phyloP scores from a whole-genome alignment of 2,797 vertebrate species.

The Epinephelus coioides region DNA sequence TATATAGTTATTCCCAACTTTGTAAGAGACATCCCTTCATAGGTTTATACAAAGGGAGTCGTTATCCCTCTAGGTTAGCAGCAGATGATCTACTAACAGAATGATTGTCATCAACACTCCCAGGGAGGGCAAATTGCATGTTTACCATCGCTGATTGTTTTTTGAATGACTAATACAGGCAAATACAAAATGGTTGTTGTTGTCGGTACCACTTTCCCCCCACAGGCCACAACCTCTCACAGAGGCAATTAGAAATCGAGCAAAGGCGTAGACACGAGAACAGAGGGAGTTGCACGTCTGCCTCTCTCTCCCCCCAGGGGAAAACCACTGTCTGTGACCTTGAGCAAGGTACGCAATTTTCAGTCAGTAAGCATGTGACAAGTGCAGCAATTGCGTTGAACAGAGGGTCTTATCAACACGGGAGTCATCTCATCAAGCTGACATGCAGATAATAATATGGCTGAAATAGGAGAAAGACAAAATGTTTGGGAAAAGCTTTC shows the following conservation, averaged over 20 bases:
- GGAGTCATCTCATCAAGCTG: slow-evolving; percentile 72
- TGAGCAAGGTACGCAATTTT: slow-evolving; percentile 68
- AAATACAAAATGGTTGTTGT: slow-evolving; percentile 61
- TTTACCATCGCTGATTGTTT: slow-evolving; percentile 73
- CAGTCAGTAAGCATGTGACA: slow-evolving; percentile 60
- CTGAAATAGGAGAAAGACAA: slow-evolving; percentile 65
- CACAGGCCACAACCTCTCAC: slow-evolving; percentile 60
- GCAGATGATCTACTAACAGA: slow-evolving; percentile 65
- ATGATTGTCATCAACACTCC: slow-evolving; percentile 69
- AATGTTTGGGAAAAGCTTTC: slow-evolving; percentile 51
- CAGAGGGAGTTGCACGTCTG: slow-evolving; percentile 52
- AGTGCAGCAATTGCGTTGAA: slow-evolving; percentile 55
- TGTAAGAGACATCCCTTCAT: slow-evolving; percentile 56
- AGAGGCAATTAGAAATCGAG: slow-evolving; percentile 70
- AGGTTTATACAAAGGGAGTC: slow-evolving; percentile 55
- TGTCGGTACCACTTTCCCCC: slow-evolving; percentile 36
- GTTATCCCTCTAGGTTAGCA: slow-evolving; percentile 69
- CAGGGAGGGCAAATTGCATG: slow-evolving; percentile 62
- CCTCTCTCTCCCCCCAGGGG: slow-evolving; percentile 28
- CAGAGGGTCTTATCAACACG: slow-evolving; percentile 51
- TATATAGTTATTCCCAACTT: slow-evolving; percentile 41
- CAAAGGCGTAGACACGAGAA: slow-evolving; percentile 50
- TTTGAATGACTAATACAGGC: slow-evolving; percentile 67
- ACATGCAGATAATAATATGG: slow-evolving; percentile 71
- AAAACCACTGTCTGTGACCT: slow-evolving; percentile 75